These are phyloP conservation scores for Timandra comae DNA, from an alignment of 2,888 invertebrate genomes.

Conservation along the genomic window DNA sequence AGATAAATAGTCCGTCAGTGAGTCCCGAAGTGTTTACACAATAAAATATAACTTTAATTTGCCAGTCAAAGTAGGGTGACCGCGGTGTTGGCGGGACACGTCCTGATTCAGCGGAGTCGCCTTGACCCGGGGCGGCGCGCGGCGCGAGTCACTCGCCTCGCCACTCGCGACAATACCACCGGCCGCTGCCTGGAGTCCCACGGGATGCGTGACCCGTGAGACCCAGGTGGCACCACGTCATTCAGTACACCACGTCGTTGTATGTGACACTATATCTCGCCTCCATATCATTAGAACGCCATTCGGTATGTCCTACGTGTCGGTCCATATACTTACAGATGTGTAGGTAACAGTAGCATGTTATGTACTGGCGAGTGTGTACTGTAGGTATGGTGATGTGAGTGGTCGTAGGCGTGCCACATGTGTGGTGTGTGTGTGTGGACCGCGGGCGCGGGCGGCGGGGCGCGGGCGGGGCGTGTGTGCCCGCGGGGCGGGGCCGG, in stretches of 20 bases:
- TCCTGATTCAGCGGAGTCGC: conserved; percentile 27
- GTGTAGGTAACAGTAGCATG: too few species aligned
- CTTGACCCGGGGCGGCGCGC: conserved; percentile 17
- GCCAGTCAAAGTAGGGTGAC: conserved; percentile 17
- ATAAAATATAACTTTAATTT: conserved; percentile 2
- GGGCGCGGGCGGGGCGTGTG: conserved; percentile 44
- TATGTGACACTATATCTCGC: too few species aligned
- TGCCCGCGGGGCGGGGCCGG: conserved; percentile 54
- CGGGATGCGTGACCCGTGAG: too few species aligned
- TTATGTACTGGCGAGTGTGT: neutral
- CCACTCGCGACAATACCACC: too few species aligned
- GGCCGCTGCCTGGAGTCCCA: too few species aligned
- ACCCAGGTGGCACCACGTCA: too few species aligned
- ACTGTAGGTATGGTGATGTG: conserved; percentile 52
- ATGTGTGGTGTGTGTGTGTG: conserved; percentile 39
- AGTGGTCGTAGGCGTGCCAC: conserved; percentile 70
- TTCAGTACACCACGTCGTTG: too few species aligned
- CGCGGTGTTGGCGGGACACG: conserved; percentile 33
- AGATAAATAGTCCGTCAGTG: too few species aligned
- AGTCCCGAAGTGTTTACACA: too few species aligned
- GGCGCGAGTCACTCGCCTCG: neutral
- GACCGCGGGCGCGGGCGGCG: conserved; percentile 43
- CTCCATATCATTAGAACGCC: too few species aligned
- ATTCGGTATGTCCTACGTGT: too few species aligned
- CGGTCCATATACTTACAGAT: too few species aligned